phyloP scores from a whole-genome alignment of 2,113 vertebrate genomes.

The Melozone crissalis region DNA sequence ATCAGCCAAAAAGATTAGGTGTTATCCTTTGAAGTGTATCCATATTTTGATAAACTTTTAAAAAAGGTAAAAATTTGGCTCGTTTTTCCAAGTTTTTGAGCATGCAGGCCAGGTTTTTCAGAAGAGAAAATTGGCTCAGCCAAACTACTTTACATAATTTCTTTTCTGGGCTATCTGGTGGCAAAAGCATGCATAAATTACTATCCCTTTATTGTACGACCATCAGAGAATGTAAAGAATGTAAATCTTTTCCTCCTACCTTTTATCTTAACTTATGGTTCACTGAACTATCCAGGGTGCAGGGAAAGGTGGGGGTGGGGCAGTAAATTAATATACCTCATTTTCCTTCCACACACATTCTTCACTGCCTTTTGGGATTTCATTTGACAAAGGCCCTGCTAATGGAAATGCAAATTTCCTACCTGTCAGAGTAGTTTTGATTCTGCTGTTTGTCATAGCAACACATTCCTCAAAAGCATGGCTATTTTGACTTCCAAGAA shows the following conservation, averaged over 20 bases:
- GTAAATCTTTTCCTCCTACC: neutral
- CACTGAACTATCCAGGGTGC: neutral
- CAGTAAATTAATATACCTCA: conserved; percentile 9
- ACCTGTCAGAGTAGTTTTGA: conserved; percentile 63
- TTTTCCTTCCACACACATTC: conserved; percentile 44
- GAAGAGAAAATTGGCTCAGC: neutral
- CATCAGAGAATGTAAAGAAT: neutral
- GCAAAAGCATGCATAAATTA: conserved; percentile 4
- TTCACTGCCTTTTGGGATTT: conserved; percentile 63
- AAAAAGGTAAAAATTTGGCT: neutral
- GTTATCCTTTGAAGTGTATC: neutral
- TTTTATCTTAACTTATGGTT: conserved; percentile 58
- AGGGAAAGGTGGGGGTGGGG: neutral
- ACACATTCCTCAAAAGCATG: neutral
- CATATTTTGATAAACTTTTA: neutral
- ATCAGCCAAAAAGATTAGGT: neutral
- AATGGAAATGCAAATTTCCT: conserved; percentile 77
- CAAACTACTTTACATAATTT: neutral
- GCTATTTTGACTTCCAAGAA: neutral
- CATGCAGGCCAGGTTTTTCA: neutral
- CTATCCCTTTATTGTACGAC: neutral
- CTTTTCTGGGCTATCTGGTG: neutral
- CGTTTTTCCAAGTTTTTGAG: neutral
- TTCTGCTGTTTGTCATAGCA: conserved; percentile 47
- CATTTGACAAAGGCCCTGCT: conserved; percentile 63